Percentiles rank a stretch among this genome's conserved stretches.
These are phyloP conservation scores for Simalia tracyae DNA, from an alignment of 2,797 vertebrate species.

Conservation along the genomic window DNA sequence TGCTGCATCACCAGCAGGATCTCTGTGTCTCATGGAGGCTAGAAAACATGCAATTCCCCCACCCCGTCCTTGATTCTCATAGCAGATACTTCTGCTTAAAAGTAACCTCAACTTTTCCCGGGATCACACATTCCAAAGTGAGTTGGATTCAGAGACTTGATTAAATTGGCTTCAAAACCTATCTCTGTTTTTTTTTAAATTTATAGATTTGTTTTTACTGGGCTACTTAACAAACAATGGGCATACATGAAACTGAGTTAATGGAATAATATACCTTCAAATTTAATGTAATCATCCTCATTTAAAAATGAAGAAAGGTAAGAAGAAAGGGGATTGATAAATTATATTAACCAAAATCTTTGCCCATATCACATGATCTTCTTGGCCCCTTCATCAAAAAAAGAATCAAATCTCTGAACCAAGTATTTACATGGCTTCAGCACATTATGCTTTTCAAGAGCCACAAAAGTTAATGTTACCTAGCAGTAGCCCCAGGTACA, in stretches of 20 bases:
- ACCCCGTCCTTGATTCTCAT: not conserved
- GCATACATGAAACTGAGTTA: not conserved
- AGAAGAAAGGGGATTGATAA: not conserved
- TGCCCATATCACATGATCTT: not conserved
- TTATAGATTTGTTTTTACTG: not conserved
- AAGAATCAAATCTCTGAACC: not conserved
- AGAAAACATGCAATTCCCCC: not conserved
- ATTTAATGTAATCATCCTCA: not conserved
- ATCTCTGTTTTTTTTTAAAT: not conserved
- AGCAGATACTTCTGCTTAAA: not conserved
- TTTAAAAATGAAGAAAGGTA: not conserved
- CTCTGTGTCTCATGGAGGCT: not conserved
- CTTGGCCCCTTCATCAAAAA: not conserved
- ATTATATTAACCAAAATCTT: not conserved
- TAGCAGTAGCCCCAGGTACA: not conserved
- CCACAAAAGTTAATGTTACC: not conserved
- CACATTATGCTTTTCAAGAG: not conserved
- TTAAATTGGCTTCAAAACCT: not conserved
- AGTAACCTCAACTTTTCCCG: not conserved
- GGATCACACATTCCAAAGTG: not conserved
- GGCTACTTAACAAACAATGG: not conserved
- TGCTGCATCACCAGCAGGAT: not conserved
- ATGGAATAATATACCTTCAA: not conserved
- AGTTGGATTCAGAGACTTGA: not conserved
- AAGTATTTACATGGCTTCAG: not conserved